Evolutionary conservation across 1,140 invertebrate genomes (phyloP).

Genomic region (Cylas formicarius): DNA sequence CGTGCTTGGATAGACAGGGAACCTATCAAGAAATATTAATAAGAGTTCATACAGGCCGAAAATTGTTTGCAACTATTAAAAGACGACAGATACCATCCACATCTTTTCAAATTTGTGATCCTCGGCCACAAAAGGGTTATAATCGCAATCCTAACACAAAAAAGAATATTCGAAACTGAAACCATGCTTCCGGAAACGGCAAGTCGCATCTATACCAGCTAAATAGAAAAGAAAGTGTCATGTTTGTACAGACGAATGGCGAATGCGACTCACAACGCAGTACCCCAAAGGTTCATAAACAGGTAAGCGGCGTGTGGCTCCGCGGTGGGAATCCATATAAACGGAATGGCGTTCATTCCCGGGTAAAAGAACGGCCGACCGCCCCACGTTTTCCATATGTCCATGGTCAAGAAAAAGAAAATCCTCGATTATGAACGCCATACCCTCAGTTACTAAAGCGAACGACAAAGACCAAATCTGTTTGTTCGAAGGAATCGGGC

Average conservation of each 20-base stretch:
- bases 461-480: slow-evolving; percentile 89
- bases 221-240: slow-evolving; percentile 56
- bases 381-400: slow-evolving; percentile 68
- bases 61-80: no score
- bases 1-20: no score
- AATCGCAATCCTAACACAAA: no score
- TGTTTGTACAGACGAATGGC: slow-evolving; percentile 61
- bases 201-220: no score
- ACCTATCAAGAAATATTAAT: no score
- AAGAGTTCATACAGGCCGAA: no score
- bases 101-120: no score
- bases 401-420: slow-evolving; percentile 73
- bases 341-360: slow-evolving; percentile 89
- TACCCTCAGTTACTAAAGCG: slow-evolving; percentile 66
- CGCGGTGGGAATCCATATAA: slow-evolving; percentile 64
- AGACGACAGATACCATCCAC: no score
- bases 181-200: no score
- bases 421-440: slow-evolving; percentile 66
- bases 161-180: no score
- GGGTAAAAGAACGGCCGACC: slow-evolving; percentile 74
- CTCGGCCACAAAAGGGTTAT: no score
- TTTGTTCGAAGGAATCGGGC: slow-evolving; percentile 85
- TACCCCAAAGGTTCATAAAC: slow-evolving; percentile 75
- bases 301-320: slow-evolving; percentile 67
- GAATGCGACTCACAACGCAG: slow-evolving; percentile 70